Conservation (phyloP, 2,113 vertebrate species). For the cattle (Bos taurus) region DNA sequence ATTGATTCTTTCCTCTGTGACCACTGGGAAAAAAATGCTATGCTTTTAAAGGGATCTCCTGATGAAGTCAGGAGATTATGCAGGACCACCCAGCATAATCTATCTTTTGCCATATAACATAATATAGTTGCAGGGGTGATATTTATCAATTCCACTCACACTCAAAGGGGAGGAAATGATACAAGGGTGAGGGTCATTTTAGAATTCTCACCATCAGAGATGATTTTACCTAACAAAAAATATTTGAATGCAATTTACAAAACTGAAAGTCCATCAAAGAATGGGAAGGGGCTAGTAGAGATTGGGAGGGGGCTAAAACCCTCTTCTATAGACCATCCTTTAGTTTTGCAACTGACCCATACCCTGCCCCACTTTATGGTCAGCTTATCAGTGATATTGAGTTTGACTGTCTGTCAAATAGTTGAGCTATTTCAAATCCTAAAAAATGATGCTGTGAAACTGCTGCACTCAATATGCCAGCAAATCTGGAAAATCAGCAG, state of each 20-base stretch:
- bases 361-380: not conserved
- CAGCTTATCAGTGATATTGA: not conserved
- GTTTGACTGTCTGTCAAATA: not conserved
- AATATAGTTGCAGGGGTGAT: not conserved
- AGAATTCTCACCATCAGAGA: not conserved
- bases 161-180: not conserved
- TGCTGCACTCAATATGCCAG: too few relatives aligned
- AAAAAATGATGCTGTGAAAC: too few relatives aligned
- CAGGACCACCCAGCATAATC: not conserved
- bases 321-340: not conserved
- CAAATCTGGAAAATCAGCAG: too few relatives aligned
- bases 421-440: too few relatives aligned
- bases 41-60: not conserved
- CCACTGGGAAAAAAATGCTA: not conserved
- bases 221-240: not conserved
- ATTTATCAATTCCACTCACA: not conserved
- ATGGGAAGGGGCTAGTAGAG: not conserved
- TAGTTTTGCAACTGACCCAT: not conserved
- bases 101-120: not conserved
- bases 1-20: not conserved
- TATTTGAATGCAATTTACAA: not conserved
- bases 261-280: not conserved
- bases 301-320: not conserved
- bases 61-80: not conserved
- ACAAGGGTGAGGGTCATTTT: not conserved